Evolutionary conservation across 2,797 vertebrate species (phyloP).

Genomic region (Pogoniulus pusillus): DNA sequence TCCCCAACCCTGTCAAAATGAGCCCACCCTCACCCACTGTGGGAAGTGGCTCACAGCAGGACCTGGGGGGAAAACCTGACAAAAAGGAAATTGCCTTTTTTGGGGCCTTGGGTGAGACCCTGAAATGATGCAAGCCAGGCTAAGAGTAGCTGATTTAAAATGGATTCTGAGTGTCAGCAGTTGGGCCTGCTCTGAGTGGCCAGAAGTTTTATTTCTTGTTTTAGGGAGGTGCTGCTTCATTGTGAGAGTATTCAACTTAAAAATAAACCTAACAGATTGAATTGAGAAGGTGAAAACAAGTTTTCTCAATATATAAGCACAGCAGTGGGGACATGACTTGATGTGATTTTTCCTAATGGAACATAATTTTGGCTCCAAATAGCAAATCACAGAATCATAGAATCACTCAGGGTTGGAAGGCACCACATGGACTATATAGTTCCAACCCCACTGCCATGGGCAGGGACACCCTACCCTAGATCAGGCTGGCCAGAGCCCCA

Average conservation of each 20-base stretch:
- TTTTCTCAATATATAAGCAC: slow-evolving; percentile 62
- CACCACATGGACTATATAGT: too few species aligned
- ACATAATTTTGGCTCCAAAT: slow-evolving; percentile 52
- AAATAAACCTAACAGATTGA: slow-evolving; percentile 42
- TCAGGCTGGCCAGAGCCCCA: too few species aligned
- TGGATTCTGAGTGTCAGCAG: not conserved
- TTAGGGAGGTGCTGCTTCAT: slow-evolving; percentile 30
- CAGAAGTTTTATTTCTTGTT: not conserved
- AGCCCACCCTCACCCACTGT: not conserved
- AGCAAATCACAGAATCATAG: too few species aligned
- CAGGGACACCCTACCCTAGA: too few species aligned
- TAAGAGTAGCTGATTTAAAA: not conserved
- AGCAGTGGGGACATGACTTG: slow-evolving; percentile 21
- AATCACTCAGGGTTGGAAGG: too few species aligned
- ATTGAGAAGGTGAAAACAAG: slow-evolving; percentile 62
- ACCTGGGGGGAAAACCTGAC: not conserved
- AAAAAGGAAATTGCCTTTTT: not conserved
- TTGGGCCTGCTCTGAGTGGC: not conserved
- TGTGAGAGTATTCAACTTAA: slow-evolving; percentile 45
- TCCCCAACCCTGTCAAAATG: not conserved
- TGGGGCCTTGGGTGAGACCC: not conserved
- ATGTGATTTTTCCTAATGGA: slow-evolving; percentile 54
- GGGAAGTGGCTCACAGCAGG: not conserved
- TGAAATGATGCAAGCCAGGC: not conserved
- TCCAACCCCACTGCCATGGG: too few species aligned